These are phyloP conservation scores for Noctua janthina DNA, from an alignment of 2,888 invertebrate species.

Conservation along the genomic window DNA sequence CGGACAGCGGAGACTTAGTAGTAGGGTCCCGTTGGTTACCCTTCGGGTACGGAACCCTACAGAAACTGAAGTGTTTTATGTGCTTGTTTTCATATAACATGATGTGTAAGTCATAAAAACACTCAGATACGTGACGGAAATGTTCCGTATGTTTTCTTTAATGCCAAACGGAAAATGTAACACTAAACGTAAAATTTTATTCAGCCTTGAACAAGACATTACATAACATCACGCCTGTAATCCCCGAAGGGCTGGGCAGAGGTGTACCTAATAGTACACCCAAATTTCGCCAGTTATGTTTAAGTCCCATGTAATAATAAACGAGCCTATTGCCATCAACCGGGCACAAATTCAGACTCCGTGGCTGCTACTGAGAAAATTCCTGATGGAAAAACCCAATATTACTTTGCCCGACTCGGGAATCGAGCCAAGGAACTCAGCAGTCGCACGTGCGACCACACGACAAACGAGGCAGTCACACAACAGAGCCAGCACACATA, in stretches of 20 bases:
- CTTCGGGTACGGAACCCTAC: no score
- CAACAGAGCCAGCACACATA: background rate
- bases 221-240: background rate
- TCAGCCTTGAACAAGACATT: slow-evolving; percentile 15
- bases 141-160: background rate
- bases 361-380: background rate
- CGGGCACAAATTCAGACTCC: no score
- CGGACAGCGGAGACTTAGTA: no score
- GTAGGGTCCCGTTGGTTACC: no score
- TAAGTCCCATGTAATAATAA: background rate
- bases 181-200: slow-evolving; percentile 17
- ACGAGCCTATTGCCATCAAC: background rate
- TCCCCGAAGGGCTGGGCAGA: background rate
- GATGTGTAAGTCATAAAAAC: slow-evolving; percentile 2
- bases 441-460: background rate
- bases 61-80: background rate
- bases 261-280: background rate
- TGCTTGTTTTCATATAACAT: background rate
- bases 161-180: background rate
- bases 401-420: background rate
- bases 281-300: background rate
- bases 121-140: background rate
- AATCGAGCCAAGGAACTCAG: background rate
- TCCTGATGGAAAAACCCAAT: background rate
- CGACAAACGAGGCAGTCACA: background rate